A percentile compares a stretch with the other conserved stretches of the same genome.
Conservation (phyloP, 2,113 vertebrate genomes). For the Dinomys branickii region DNA sequence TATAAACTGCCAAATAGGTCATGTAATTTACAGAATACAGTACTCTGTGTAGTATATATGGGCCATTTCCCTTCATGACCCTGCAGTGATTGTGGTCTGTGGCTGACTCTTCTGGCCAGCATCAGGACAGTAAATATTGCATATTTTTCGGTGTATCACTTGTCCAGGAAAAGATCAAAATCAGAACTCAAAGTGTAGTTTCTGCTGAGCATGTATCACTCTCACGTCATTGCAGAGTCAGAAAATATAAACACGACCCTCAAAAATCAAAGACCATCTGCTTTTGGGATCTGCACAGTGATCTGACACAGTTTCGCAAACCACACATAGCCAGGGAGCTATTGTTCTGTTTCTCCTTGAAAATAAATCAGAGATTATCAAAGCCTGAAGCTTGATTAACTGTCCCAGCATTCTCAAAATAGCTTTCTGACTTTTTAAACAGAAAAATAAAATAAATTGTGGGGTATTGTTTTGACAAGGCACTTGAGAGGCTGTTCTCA, state of each 20-base stretch:
- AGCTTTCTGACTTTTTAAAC: constrained; percentile 30
- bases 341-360: neutral
- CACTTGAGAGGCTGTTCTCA: neutral
- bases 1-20: neutral
- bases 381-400: neutral
- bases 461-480: neutral
- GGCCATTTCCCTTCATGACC: no score
- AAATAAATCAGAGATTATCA: neutral
- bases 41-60: accelerated
- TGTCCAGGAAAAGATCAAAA: neutral
- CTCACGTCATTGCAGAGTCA: neutral
- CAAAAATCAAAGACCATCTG: neutral
- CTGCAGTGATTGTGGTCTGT: neutral
- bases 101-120: accelerated
- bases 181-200: neutral
- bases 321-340: neutral
- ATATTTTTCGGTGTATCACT: neutral
- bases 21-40: neutral
- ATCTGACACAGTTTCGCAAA: neutral
- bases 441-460: neutral
- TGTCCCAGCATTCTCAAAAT: neutral
- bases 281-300: neutral
- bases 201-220: neutral
- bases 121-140: no score
- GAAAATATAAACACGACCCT: no score